These are phyloP conservation scores for Poeciliopsis infans DNA, from an alignment of 2,797 vertebrate species.

Conservation along the genomic window DNA sequence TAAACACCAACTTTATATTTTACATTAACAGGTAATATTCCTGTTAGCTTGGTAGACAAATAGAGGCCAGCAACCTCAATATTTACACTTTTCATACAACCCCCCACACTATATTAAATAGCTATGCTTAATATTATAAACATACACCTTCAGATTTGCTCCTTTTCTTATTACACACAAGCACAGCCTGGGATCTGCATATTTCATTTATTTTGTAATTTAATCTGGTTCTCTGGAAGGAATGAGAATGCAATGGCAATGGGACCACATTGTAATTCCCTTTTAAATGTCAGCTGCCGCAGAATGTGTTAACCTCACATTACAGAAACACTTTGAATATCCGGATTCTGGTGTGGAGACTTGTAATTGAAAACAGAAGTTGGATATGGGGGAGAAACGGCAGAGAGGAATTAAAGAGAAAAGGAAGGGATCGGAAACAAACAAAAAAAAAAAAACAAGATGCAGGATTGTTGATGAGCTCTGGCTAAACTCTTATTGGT, in stretches of 20 bases:
- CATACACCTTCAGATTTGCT: slow-evolving; percentile 39
- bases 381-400: slow-evolving; percentile 27
- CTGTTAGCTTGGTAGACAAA: slow-evolving; percentile 81
- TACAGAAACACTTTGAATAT: slow-evolving; percentile 73
- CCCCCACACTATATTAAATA: slow-evolving; percentile 50
- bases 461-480: slow-evolving; percentile 59
- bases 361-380: slow-evolving; percentile 73
- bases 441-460: slow-evolving; percentile 19
- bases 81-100: slow-evolving; percentile 35
- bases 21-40: slow-evolving; percentile 91
- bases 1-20: slow-evolving; percentile 84
- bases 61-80: slow-evolving; percentile 83
- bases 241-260: slow-evolving; percentile 76
- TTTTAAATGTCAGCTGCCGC: slow-evolving; percentile 87
- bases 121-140: slow-evolving; percentile 54
- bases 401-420: slow-evolving; percentile 26
- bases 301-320: slow-evolving; percentile 78
- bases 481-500: slow-evolving; percentile 48
- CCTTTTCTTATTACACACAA: slow-evolving; percentile 26
- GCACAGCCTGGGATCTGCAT: slow-evolving; percentile 77
- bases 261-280: slow-evolving; percentile 84
- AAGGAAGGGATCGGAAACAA: slow-evolving; percentile 24
- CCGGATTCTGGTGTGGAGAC: slow-evolving; percentile 64
- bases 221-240: slow-evolving; percentile 86
- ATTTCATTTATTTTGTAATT: slow-evolving; percentile 97